These are phyloP conservation scores for Rutilus rutilus DNA, from an alignment of 2,113 vertebrate species.

Conservation along the genomic window DNA sequence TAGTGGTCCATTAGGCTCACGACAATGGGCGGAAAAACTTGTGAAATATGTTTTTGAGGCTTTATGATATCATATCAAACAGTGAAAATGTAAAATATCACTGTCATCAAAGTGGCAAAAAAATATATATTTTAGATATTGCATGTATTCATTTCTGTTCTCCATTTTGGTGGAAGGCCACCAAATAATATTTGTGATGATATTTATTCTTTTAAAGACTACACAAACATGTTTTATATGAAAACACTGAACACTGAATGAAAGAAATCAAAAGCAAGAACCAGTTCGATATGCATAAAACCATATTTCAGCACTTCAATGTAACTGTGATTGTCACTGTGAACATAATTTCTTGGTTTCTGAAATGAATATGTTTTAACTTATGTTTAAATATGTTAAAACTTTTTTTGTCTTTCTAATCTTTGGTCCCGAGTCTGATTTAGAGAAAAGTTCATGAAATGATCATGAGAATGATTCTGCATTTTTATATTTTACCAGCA, in stretches of 20 bases:
- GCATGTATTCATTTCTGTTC: not conserved
- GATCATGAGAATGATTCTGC: not conserved
- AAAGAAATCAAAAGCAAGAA: no score
- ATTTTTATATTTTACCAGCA: slow-evolving; percentile 17
- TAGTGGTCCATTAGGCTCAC: not conserved
- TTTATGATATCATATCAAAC: not conserved
- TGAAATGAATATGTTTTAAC: not conserved
- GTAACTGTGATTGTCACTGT: not conserved
- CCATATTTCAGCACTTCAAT: not conserved
- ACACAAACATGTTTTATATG: no score
- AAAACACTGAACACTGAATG: no score
- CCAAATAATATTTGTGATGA: no score
- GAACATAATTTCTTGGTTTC: not conserved
- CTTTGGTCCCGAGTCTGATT: not conserved
- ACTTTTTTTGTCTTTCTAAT: not conserved
- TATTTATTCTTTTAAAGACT: no score
- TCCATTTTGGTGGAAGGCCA: no score
- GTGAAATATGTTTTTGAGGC: not conserved
- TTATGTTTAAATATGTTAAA: no score
- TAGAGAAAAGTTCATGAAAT: not conserved
- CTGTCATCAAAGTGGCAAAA: not conserved
- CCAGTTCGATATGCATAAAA: not conserved
- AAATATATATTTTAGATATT: not conserved
- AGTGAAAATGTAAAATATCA: not conserved
- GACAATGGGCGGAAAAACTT: not conserved